phyloP scores from a whole-genome alignment of 2,797 vertebrate species.

The Rhodeus uyekii region DNA sequence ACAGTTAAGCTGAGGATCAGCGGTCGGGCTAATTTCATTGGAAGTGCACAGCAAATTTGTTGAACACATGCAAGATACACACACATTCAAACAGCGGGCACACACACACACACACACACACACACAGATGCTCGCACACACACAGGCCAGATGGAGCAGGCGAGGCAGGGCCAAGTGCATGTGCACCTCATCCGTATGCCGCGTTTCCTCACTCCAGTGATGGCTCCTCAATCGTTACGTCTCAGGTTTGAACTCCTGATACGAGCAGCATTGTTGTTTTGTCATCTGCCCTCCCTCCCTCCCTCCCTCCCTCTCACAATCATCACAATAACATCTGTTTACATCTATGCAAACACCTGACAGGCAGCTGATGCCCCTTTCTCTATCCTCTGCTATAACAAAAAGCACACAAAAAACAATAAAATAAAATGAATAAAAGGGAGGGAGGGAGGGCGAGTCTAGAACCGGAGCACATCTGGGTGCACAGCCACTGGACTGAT shows the following conservation, averaged over 20 bases:
- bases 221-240: slow-evolving; percentile 35
- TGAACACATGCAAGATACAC: slow-evolving; percentile 39
- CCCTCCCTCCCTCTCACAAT: slow-evolving; percentile 61
- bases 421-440: background rate
- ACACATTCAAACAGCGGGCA: slow-evolving; percentile 22
- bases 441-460: slow-evolving; percentile 35
- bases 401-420: slow-evolving; percentile 30
- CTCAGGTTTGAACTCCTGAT: slow-evolving; percentile 45
- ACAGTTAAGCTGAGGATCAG: slow-evolving; percentile 34
- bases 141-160: slow-evolving; percentile 58
- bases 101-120: slow-evolving; percentile 43
- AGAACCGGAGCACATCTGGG: slow-evolving; percentile 75
- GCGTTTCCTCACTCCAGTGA: slow-evolving; percentile 42
- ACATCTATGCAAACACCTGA: slow-evolving; percentile 75
- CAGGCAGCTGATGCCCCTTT: slow-evolving; percentile 73
- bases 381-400: slow-evolving; percentile 51
- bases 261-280: slow-evolving; percentile 53
- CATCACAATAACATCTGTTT: slow-evolving; percentile 83
- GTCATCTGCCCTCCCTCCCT: slow-evolving; percentile 52
- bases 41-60: slow-evolving; percentile 36
- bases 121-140: slow-evolving; percentile 53
- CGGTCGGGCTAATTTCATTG: slow-evolving; percentile 35
- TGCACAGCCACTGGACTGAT: slow-evolving; percentile 60
- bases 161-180: slow-evolving; percentile 49
- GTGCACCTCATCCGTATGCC: slow-evolving; percentile 50